These are phyloP conservation scores for Ursus arctos DNA, from an alignment of 2,113 vertebrate genomes.

Conservation along the genomic window DNA sequence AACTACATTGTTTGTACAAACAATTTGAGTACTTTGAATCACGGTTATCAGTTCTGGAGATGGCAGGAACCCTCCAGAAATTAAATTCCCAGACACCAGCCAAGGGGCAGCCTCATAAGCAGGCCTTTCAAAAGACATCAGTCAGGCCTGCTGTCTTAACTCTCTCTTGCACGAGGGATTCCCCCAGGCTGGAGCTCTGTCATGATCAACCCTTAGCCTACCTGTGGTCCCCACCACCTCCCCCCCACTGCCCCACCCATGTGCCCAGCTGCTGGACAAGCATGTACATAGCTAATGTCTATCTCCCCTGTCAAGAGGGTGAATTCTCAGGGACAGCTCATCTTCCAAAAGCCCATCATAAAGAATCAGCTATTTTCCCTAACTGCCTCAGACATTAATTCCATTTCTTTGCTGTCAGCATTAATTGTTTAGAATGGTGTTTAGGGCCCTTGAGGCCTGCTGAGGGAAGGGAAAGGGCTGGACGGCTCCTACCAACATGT, in stretches of 20 bases:
- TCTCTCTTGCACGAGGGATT: neutral
- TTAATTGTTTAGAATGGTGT: neutral
- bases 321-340: neutral
- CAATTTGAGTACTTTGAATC: neutral
- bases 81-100: neutral
- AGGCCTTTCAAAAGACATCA: neutral
- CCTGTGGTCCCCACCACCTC: neutral
- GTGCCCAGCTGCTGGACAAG: neutral
- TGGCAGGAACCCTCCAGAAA: neutral
- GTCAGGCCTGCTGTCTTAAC: too few species aligned
- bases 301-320: neutral
- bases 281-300: fast-evolving
- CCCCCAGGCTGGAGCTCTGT: neutral
- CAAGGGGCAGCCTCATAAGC: neutral
- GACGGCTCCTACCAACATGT: neutral
- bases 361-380: neutral
- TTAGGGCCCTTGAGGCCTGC: neutral
- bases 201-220: neutral
- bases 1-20: neutral
- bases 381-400: neutral
- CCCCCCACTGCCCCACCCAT: fast-evolving
- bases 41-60: neutral
- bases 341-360: neutral
- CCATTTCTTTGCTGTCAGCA: neutral
- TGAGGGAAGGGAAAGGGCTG: neutral